Conservation (phyloP, 2,113 vertebrate genomes). For the Chamaetylas fuelleborni region DNA sequence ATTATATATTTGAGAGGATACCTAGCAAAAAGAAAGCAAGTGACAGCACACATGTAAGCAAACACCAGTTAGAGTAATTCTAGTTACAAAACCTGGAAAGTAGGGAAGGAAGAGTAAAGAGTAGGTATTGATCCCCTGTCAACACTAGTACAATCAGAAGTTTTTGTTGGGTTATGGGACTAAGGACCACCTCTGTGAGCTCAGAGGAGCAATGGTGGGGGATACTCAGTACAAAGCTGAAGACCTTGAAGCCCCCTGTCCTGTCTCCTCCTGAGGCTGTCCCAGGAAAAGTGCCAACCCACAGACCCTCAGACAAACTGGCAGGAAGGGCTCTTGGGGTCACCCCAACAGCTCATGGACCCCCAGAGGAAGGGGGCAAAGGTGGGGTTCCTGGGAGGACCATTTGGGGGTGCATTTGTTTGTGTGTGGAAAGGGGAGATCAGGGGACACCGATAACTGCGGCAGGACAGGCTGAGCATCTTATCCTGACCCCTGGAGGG, state of each 20-base stretch:
- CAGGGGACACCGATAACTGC: rapidly evolving
- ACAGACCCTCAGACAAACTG: rapidly evolving
- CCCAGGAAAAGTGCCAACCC: neutral
- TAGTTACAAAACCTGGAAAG: neutral
- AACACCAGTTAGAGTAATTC: neutral
- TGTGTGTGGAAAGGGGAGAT: neutral
- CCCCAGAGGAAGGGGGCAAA: rapidly evolving
- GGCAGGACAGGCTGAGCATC: neutral
- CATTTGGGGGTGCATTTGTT: neutral
- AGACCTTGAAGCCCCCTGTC: neutral
- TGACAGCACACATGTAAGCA: neutral
- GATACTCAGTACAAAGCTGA: neutral
- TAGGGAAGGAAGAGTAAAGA: neutral
- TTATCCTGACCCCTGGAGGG: neutral
- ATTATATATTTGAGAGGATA: neutral
- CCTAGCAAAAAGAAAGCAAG: neutral
- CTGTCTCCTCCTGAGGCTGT: neutral
- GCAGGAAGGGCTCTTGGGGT: neutral
- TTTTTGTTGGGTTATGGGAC: neutral
- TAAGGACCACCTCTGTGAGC: neutral
- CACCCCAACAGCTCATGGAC: neutral
- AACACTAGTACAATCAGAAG: neutral
- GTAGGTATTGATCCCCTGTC: neutral
- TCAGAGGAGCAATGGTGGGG: neutral
- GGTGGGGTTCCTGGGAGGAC: neutral